Evolutionary conservation across 2,113 vertebrate genomes (phyloP), one percentile per base, ranked within the genome.

Genomic region (Scophthalmus maximus): DNA sequence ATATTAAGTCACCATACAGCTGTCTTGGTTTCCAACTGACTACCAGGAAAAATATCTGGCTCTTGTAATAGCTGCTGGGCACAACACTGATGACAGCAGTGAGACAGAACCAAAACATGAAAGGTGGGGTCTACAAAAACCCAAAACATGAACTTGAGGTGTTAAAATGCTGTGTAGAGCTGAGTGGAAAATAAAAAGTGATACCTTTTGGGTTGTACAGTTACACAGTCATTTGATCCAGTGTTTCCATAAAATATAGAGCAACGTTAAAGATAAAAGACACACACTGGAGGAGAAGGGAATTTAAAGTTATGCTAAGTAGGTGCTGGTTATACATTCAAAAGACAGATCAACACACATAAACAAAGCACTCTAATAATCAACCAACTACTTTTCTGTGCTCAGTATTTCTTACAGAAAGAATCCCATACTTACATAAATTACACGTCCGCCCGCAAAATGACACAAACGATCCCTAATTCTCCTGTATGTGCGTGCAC

Each of bases 381-480:
- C 56, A 32, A 46, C 38, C 25, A 44, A 51, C 25, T 34, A 14
- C 46, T 58, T 26, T n/a, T 51, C 26, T 62, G 38, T 8, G 27
- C 30, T 65, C 40, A 53, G 51, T 71, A 23, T 59, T 57, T 65
- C 42, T 55, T 30, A 18, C 10, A 26, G 47, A 49, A 51, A 36
- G 46, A 86, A 68, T 61, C 11, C 11, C 6, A 72, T 26, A 34
- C 65, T 80, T 62, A 64, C 66, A 71, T 61, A 79, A 73, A 81
- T 77, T 44, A 64, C 51, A 53, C 3, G 8, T 59, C 60, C 67
- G 69, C 34, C 26, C 36, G 62, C 30, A 53, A 74, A 86, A 80
- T 49, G 62, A 73, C 67, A 65, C 63, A 81, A 74, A 70, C 38
- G 7, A 80, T 76, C 51, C 22, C 71, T 82, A 64, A 73, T 84